Evolutionary conservation across 2,797 vertebrate genomes (phyloP).

Genomic region (Nyctibius grandis): DNA sequence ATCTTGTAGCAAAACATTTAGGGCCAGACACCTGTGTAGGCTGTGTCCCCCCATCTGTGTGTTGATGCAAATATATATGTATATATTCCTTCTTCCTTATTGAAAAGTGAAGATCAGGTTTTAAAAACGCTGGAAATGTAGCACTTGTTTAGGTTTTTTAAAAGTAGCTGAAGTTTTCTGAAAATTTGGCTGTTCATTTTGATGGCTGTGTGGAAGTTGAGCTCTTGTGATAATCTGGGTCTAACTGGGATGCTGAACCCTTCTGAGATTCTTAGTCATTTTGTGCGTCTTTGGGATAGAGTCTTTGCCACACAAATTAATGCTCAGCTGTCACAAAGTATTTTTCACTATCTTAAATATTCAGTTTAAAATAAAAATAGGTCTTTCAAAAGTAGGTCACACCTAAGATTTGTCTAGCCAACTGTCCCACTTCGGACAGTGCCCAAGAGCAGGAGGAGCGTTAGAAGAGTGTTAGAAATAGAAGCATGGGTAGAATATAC

Average conservation of each 20-base stretch:
- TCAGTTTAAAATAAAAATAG: conserved; percentile 35
- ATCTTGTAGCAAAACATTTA: neutral
- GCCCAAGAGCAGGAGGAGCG: neutral
- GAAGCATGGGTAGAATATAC: neutral
- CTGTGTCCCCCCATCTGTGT: neutral
- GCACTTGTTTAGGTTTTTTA: neutral
- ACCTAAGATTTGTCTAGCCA: conserved; percentile 8
- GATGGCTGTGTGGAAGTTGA: neutral
- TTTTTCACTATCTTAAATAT: conserved; percentile 33
- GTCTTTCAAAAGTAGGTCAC: conserved; percentile 25
- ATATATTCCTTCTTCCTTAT: neutral
- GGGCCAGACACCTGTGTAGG: neutral
- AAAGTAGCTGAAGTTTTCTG: neutral
- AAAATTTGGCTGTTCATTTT: neutral
- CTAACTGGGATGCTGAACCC: neutral
- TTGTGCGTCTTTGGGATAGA: neutral
- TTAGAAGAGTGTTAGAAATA: neutral
- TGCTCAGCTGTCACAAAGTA: conserved; percentile 35
- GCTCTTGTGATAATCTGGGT: neutral
- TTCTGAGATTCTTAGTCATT: neutral
- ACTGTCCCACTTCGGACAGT: conserved; percentile 9
- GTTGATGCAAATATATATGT: accelerated
- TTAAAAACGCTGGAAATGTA: neutral
- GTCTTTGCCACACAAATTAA: neutral
- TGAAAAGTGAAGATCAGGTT: neutral